Base-by-base conservation (phyloP, 2,113 vertebrate genomes). In the Brienomyrus longianalis region DNA sequence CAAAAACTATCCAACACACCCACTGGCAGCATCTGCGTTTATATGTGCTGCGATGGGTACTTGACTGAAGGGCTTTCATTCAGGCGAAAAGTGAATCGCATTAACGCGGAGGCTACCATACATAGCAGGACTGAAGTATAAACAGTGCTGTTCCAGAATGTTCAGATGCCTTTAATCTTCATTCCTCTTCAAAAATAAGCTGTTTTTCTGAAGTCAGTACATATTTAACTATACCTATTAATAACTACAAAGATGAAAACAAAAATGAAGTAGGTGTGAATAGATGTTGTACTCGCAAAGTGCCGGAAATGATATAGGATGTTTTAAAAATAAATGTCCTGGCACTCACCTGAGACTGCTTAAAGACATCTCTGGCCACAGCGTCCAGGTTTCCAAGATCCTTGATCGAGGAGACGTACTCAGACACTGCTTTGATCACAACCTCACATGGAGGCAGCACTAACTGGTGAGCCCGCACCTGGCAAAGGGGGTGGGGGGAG, bases 381-480 rank as follows among this genome's bases (percentile, higher is more conserved):
- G 95, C 93, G 89, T 98, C 97, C 35, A 98, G 94, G 93, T 97
- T 96, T 56, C 95, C 96, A 86, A 97, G 95, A 92, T 98, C 97
- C 95, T 97, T 97, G 93, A 98, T 97, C 91, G 96, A 96, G 92
- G 96, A 95, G 85, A 98, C 97, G 21, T 98, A 98, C 88, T 98
- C 97, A 0, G 97, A 97, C 90, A 98, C 97, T 54, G 97, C 97
- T 94, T 98, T 98, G 94, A 98, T 98, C 39, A 98, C 97, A 92
- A 98, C 97, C 91, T 98, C 97, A 91, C 97, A 98, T 51, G 97
- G 97, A 35, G 97, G 97, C 92, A 98, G 95, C 91, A 98, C 97
- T 95, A 98, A 92, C 92, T 98, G 97, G 93, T 98, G 97, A 91
- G 97, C 97, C 90, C 97, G 96, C 90, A 98, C 97, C 97, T 98